These are phyloP conservation scores for Hypomecis atomaria DNA, from an alignment of 2,888 invertebrate genomes.

Conservation along the genomic window DNA sequence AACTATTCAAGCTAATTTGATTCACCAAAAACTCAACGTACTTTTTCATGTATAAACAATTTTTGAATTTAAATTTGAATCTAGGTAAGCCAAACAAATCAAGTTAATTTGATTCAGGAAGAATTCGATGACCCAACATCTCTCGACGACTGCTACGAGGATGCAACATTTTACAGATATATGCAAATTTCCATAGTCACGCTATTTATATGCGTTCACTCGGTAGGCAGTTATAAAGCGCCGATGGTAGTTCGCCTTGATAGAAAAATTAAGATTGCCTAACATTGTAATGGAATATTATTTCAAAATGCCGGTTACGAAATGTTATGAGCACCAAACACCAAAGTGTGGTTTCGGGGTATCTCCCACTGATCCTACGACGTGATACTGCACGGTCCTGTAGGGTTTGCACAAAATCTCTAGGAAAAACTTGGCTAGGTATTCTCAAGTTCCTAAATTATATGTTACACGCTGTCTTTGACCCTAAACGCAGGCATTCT, in stretches of 20 bases:
- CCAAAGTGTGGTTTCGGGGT: constrained; percentile 3
- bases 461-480: no score
- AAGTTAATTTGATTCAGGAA: no score
- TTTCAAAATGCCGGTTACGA: constrained; percentile 33
- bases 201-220: constrained; percentile 23
- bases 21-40: no score
- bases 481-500: no score
- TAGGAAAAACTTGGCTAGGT: no score
- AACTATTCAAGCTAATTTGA: no score
- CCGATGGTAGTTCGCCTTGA: constrained; percentile 45
- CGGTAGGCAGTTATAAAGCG: constrained; percentile 7
- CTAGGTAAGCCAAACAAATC: no score
- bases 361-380: not conserved
- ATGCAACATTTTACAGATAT: constrained; percentile 2
- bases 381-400: no score
- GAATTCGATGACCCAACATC: not conserved
- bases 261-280: constrained; percentile 35
- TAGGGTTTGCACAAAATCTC: no score
- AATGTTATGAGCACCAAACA: constrained; percentile 6
- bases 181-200: constrained; percentile 41
- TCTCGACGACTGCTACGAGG: not conserved
- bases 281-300: constrained; percentile 32
- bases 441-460: no score
- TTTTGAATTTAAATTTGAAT: no score
- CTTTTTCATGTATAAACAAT: no score